These are phyloP conservation scores for Acropternis orthonyx DNA, from an alignment of 2,797 vertebrate genomes.

Conservation along the genomic window DNA sequence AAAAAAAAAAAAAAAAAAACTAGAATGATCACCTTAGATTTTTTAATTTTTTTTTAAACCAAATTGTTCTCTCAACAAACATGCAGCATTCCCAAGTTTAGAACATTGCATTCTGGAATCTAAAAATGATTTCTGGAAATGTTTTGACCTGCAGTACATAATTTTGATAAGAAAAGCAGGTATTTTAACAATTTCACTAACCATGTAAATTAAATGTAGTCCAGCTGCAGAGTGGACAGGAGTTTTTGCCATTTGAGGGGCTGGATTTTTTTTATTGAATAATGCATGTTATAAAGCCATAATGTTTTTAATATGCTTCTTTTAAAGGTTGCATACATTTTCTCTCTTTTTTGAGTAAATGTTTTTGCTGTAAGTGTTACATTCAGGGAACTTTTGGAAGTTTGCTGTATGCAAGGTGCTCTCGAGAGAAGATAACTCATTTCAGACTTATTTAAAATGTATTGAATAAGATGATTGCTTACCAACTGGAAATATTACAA, in stretches of 20 bases:
- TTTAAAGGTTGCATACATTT: not conserved
- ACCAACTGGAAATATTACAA: not conserved
- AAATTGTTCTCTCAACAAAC: not conserved
- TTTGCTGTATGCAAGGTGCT: not conserved
- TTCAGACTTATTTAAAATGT: slow-evolving; percentile 22
- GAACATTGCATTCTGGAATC: not conserved
- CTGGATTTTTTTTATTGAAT: not conserved
- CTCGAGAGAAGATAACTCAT: not conserved
- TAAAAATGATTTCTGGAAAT: not conserved
- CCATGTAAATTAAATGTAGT: not conserved
- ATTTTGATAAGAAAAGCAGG: not conserved
- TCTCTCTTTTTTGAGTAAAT: not conserved
- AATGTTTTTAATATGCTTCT: not conserved
- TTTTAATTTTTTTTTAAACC: not conserved
- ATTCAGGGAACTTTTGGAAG: not conserved
- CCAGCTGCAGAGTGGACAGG: not conserved
- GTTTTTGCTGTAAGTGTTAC: not conserved
- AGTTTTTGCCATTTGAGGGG: not conserved
- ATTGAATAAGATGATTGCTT: not conserved
- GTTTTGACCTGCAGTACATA: not conserved
- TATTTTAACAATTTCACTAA: not conserved
- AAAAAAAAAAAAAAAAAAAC: not conserved
- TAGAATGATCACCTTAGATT: not conserved
- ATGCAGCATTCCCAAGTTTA: not conserved
- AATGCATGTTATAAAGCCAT: not conserved